These are phyloP conservation scores for Microtus oregoni DNA, from an alignment of 2,113 vertebrate species.

Conservation along the genomic window DNA sequence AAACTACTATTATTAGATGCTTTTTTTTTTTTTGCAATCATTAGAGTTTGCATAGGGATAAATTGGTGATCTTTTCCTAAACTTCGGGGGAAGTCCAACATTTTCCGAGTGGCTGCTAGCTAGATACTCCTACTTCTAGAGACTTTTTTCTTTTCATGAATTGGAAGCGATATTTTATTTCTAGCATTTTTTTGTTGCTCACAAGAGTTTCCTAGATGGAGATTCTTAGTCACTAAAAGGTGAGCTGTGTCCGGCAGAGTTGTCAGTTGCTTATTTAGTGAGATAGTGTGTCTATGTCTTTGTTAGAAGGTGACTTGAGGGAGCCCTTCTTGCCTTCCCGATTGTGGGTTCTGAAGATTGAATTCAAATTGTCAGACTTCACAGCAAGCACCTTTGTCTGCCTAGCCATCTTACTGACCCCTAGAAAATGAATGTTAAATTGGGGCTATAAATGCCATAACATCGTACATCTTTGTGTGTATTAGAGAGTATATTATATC, in stretches of 20 bases:
- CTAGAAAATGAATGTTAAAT: conserved; percentile 18
- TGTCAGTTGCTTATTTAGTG: background rate
- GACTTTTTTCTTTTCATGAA: conserved; percentile 26
- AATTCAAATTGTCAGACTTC: background rate
- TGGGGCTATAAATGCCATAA: background rate
- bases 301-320: background rate
- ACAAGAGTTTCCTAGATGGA: background rate
- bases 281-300: background rate
- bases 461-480: background rate
- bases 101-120: background rate
- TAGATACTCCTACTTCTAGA: background rate
- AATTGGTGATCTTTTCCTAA: background rate
- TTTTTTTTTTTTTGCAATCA: conserved; percentile 26
- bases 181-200: background rate
- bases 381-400: background rate
- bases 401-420: background rate
- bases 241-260: background rate
- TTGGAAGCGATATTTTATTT: background rate
- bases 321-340: background rate
- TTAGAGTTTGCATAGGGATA: background rate
- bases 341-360: background rate
- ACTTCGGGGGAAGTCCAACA: conserved; percentile 2
- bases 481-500: background rate
- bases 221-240: background rate
- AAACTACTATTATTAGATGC: background rate